Base-by-base conservation (phyloP, 1,140 invertebrate genomes). In the Macrosteles quadrilineatus region DNA sequence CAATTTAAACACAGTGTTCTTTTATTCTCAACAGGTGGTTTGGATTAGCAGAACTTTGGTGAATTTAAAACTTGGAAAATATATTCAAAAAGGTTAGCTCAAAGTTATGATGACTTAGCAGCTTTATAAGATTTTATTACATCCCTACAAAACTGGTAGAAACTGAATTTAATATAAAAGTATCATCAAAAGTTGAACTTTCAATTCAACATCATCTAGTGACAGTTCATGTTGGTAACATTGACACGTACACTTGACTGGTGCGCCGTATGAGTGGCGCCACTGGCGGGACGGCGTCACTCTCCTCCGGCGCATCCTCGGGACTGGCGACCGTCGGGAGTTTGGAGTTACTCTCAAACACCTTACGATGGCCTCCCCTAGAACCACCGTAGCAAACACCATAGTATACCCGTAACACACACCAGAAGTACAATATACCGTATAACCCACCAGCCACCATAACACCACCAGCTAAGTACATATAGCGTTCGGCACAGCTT, bases 291-390 rank as follows among this genome's bases (percentile, higher is more conserved):
- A 70, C 32, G 12, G 29, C 23, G 40, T 75, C 50, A 31, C 64
- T 67, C 31, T 73, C 70, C 29, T 69, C 68, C 1, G 25, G 27
- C 12, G 62, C 32, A 53, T 76, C 73, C 11, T 72, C 70, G 57
- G 68, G 73, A 50, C 59, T 72, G 36, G 73, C 69, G 17, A 76
- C 73, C 19, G 71, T 72, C 45, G 75, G 68, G 31, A 75, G 71
- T 45, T 76, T 75, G 12, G 68, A 50, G 68, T 71, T 73, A 66
- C 69, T 72, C 62, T 73, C 74, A n/a, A 74, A 64, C 29, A 72
- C 63, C 64, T 75, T 75, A 23, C 73, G 72, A 47, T 75, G 73
- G 19, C 59, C 68, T 63, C 59, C 59, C 57, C 68, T 69, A 63
- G 30, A 64, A 59, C 12, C 21, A 27, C 55, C 25, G 3, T 27